Conservation (phyloP, 2,797 vertebrate species). For the Avahi laniger region DNA sequence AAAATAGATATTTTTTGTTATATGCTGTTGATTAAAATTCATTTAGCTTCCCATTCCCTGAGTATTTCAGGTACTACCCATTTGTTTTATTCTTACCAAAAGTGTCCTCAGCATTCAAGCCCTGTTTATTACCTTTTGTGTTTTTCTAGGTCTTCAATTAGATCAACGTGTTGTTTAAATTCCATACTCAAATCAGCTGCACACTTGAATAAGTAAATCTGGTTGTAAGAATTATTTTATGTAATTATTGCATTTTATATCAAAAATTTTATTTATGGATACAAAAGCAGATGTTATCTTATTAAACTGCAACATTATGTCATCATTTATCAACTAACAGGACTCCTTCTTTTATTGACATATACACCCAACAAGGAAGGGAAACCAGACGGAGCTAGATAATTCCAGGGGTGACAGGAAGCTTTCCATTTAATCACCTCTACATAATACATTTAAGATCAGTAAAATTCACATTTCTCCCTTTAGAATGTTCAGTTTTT, state of each 20-base stretch:
- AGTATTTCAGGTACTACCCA: background rate
- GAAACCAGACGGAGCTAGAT: background rate
- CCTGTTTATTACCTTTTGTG: background rate
- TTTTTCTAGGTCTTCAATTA: background rate
- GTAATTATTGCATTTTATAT: background rate
- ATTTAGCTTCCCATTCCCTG: background rate
- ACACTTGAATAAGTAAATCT: background rate
- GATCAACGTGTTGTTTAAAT: background rate
- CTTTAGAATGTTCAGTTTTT: background rate
- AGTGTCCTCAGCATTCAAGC: background rate
- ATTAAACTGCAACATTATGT: background rate
- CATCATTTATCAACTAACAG: conserved; percentile 23
- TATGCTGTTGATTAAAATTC: conserved; percentile 41
- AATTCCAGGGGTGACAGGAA: background rate
- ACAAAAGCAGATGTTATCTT: background rate
- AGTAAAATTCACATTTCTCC: background rate
- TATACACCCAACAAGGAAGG: background rate
- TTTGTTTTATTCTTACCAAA: background rate
- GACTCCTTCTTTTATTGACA: background rate
- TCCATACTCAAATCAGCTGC: background rate
- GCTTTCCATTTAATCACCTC: background rate
- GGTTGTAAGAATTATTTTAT: background rate
- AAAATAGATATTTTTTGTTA: conserved; percentile 28
- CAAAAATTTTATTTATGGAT: background rate
- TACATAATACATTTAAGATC: background rate